Conservation (phyloP, 2,797 vertebrate species). For the Halcyon badia region DNA sequence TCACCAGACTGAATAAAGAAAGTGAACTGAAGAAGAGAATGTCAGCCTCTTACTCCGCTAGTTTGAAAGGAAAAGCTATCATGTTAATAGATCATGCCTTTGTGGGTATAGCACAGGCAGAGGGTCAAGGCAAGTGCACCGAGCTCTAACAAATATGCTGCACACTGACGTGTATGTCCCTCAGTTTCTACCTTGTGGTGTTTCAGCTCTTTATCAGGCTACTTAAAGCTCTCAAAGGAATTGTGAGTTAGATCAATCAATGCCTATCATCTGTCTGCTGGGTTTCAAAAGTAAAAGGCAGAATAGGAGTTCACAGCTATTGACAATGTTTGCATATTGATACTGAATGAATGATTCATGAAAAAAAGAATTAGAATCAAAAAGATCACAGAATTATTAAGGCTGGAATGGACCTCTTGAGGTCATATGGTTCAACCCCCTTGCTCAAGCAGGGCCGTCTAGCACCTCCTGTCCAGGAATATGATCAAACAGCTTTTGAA, state of each 20-base stretch:
- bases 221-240: not conserved
- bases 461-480: not conserved
- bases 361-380: not conserved
- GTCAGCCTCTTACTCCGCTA: not conserved
- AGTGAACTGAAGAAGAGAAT: not conserved
- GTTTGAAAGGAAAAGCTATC: not conserved
- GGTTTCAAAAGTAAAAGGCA: not conserved
- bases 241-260: not conserved
- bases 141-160: not conserved
- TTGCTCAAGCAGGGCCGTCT: not conserved
- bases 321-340: not conserved
- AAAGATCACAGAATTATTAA: not conserved
- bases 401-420: not conserved
- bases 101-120: not conserved
- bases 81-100: not conserved
- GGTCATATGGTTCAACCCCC: rapidly evolving
- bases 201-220: not conserved
- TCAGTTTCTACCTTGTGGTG: not conserved
- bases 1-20: not conserved
- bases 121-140: not conserved
- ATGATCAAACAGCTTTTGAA: not conserved
- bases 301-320: not conserved
- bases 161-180: not conserved
- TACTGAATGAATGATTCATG: not conserved
- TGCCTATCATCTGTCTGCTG: not conserved